Percentiles rank a stretch among this genome's conserved stretches.
Conservation (phyloP, 2,888 invertebrate species). For the Drosophila borborema region DNA sequence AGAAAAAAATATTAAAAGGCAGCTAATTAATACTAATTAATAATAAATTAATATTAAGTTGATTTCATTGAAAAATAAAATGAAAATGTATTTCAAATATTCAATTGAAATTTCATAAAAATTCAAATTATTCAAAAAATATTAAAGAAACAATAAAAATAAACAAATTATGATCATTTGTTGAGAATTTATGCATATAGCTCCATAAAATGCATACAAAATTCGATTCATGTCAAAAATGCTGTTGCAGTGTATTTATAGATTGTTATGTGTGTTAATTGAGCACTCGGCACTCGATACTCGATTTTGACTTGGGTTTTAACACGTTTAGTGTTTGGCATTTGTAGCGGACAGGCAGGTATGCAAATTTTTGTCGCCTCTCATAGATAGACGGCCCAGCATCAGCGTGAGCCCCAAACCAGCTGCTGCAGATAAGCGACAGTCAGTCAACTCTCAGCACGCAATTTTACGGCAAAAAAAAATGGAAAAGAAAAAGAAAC, state of each 20-base stretch:
- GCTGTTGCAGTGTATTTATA: background rate
- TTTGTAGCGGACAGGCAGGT: slow-evolving; percentile 52
- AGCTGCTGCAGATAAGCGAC: slow-evolving; percentile 50
- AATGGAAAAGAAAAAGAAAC: slow-evolving; percentile 6
- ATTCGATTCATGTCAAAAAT: background rate
- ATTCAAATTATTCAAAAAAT: no score
- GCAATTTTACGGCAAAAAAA: slow-evolving; percentile 29
- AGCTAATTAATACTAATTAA: no score
- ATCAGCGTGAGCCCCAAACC: background rate
- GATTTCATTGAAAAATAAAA: no score
- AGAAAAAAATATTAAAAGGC: no score
- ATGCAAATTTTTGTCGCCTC: slow-evolving; percentile 63
- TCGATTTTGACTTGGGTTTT: slow-evolving; percentile 56
- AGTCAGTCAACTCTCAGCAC: slow-evolving; percentile 39
- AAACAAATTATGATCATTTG: background rate
- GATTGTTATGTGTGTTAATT: slow-evolving; percentile 64
- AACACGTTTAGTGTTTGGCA: slow-evolving; percentile 56
- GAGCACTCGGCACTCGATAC: slow-evolving; percentile 64
- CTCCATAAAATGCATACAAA: background rate
- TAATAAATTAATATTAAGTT: no score
- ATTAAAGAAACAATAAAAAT: background rate
- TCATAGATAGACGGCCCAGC: slow-evolving; percentile 40
- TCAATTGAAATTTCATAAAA: background rate
- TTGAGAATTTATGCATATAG: background rate
- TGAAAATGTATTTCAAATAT: background rate